Percentiles rank a stretch among this genome's conserved stretches.
Evolutionary conservation across 2,113 vertebrate species (phyloP).

Genomic region (Labrus mixtus): DNA sequence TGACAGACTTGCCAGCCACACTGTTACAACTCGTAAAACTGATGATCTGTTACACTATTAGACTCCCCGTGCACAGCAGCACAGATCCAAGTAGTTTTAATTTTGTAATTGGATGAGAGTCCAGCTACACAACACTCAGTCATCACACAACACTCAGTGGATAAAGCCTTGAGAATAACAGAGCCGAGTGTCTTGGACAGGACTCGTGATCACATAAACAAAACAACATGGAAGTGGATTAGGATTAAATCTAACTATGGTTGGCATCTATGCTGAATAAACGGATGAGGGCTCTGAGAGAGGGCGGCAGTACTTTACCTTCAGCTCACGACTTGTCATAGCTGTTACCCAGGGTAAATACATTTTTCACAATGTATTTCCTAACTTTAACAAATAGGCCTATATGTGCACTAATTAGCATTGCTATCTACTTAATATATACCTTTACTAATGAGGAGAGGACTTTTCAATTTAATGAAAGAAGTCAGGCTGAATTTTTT

Average conservation of each 20-base stretch:
- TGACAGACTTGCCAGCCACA: background rate
- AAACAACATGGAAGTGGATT: conserved; percentile 80
- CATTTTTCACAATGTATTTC: too few relatives aligned
- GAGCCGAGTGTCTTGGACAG: conserved; percentile 39
- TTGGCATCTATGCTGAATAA: conserved; percentile 59
- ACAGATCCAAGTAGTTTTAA: background rate
- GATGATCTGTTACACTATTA: conserved; percentile 3
- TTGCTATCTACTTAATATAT: too few relatives aligned
- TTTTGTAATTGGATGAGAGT: background rate
- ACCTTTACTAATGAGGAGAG: too few relatives aligned
- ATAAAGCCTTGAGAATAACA: background rate
- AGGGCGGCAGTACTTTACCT: conserved; percentile 60
- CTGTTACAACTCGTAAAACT: background rate
- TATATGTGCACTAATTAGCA: too few relatives aligned
- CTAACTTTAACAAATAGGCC: too few relatives aligned
- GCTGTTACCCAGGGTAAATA: too few relatives aligned
- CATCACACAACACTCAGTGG: conserved; percentile 18
- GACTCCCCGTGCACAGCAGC: conserved; percentile 5
- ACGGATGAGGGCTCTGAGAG: conserved; percentile 68
- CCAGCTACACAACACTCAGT: conserved; percentile 8
- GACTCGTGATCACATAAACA: conserved; percentile 68
- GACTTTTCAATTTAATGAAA: too few relatives aligned
- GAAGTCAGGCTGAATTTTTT: too few relatives aligned
- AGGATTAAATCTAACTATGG: conserved; percentile 78
- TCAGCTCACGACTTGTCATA: conserved; percentile 6